Percentiles rank a stretch among this genome's conserved stretches.
These are phyloP conservation scores for Microctonus aethiopoides DNA, from an alignment of 2,888 invertebrate species.

Conservation along the genomic window DNA sequence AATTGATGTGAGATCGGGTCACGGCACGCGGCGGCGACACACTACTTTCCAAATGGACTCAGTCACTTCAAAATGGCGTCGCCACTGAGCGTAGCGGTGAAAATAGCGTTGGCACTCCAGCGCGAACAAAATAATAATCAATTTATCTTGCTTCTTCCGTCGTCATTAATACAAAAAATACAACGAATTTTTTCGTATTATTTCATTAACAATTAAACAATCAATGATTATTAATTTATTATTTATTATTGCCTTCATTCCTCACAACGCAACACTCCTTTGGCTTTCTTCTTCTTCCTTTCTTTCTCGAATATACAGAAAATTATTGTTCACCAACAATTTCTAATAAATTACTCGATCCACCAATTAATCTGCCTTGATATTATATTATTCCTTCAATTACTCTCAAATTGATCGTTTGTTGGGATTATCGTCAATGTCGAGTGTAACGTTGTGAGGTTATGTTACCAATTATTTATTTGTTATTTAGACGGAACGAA, in stretches of 20 bases:
- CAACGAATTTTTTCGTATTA: background rate
- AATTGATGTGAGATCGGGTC: constrained; percentile 39
- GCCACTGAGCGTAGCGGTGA: constrained; percentile 56
- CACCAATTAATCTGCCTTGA: too few species aligned
- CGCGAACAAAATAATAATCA: constrained; percentile 43
- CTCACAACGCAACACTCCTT: too few species aligned
- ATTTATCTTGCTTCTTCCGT: constrained; percentile 14
- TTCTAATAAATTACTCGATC: too few species aligned
- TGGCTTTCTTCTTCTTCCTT: too few species aligned
- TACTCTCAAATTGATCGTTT: too few species aligned
- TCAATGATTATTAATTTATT: too few species aligned
- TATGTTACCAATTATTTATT: background rate
- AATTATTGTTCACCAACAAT: too few species aligned
- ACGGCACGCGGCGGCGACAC: constrained; percentile 37
- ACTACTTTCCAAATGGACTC: constrained; percentile 46
- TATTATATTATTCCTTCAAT: too few species aligned
- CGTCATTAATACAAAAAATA: background rate
- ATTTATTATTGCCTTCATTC: too few species aligned
- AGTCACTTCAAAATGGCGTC: constrained; percentile 61
- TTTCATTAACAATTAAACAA: background rate
- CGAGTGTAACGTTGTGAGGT: too few species aligned
- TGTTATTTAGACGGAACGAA: background rate
- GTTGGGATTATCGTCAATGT: too few species aligned
- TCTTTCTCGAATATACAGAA: too few species aligned
- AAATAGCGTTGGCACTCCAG: constrained; percentile 54